phyloP scores from a whole-genome alignment of 2,113 vertebrate genomes.

The Sapayoa aenigma region DNA sequence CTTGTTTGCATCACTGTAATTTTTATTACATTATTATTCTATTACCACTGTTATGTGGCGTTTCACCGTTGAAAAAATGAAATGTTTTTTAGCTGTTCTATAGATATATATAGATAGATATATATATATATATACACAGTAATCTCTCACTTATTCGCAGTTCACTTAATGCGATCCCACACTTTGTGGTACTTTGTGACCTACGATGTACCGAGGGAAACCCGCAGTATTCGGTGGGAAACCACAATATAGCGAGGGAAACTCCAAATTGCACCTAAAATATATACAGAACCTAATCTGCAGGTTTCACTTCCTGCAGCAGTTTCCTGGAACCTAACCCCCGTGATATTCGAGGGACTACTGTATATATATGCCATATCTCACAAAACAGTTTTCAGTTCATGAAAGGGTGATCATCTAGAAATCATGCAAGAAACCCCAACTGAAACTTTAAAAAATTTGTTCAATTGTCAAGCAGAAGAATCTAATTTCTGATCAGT shows the following conservation, averaged over 20 bases:
- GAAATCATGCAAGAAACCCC: not conserved
- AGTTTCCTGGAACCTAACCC: too few relatives aligned
- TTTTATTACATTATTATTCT: not conserved
- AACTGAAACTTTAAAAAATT: accelerated
- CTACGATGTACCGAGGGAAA: too few relatives aligned
- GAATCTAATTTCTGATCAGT: not conserved
- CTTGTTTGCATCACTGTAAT: not conserved
- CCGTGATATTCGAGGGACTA: too few relatives aligned
- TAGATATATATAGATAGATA: accelerated
- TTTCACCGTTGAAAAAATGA: not conserved
- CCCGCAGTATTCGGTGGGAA: too few relatives aligned
- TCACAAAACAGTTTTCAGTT: not conserved
- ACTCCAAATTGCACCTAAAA: too few relatives aligned
- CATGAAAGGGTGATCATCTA: not conserved
- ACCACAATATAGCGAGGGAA: too few relatives aligned
- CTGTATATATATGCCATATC: not conserved
- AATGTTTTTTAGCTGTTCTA: not conserved
- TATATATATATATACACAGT: too few relatives aligned
- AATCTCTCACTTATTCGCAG: too few relatives aligned
- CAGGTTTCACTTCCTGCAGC: too few relatives aligned
- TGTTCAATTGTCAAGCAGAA: not conserved
- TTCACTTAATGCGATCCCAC: too few relatives aligned
- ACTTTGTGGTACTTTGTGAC: too few relatives aligned
- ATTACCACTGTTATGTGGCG: not conserved
- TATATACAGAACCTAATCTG: too few relatives aligned